phyloP scores from a whole-genome alignment of 2,113 vertebrate species.

The Pterophyllum scalare region DNA sequence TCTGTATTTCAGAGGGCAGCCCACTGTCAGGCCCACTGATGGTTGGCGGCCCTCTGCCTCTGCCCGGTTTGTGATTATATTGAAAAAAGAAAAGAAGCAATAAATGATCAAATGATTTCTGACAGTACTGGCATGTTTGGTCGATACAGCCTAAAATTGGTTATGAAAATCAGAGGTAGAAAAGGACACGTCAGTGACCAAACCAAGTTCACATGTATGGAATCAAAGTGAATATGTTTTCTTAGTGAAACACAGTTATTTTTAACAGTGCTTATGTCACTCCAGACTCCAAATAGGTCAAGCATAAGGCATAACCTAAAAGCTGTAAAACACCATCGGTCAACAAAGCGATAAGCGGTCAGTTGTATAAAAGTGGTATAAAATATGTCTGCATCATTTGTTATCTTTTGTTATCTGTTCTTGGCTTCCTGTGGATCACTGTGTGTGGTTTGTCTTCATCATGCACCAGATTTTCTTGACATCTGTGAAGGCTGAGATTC shows the following conservation, averaged over 20 bases:
- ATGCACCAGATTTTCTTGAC: background rate
- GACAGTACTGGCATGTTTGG: background rate
- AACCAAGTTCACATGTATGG: background rate
- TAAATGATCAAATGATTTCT: background rate
- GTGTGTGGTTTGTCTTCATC: background rate
- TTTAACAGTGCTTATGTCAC: background rate
- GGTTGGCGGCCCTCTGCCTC: background rate
- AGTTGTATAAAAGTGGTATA: background rate
- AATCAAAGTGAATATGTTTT: background rate
- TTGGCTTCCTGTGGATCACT: background rate
- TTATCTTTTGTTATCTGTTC: background rate
- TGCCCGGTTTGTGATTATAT: background rate
- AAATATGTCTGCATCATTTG: background rate
- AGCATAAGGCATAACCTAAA: background rate
- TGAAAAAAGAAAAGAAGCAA: background rate
- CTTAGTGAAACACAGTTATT: background rate
- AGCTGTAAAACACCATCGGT: background rate
- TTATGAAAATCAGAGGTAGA: background rate
- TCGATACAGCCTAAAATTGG: background rate
- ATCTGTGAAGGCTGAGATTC: background rate
- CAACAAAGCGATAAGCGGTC: background rate
- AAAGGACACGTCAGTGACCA: background rate
- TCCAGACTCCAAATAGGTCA: background rate
- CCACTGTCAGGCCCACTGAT: too few relatives aligned
- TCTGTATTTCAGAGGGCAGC: too few relatives aligned